Evolutionary conservation across 2,888 invertebrate genomes (phyloP).

Genomic region (Candidula unifasciata): DNA sequence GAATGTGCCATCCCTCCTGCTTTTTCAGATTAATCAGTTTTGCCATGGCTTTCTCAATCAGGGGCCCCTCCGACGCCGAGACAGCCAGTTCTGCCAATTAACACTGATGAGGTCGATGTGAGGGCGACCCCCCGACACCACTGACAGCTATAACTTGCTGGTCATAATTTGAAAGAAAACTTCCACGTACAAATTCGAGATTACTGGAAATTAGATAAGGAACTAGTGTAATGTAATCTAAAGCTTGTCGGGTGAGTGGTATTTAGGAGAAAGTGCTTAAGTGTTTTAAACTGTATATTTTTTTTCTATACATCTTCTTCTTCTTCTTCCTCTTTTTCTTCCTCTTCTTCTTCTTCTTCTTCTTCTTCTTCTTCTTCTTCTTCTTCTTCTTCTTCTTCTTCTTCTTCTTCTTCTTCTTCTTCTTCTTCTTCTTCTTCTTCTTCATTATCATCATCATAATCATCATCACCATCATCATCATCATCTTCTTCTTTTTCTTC

Average conservation of each 20-base stretch:
- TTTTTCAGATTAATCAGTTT: conserved; percentile 32
- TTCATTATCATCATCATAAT: too few species aligned
- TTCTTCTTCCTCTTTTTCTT: too few species aligned
- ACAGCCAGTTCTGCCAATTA: conserved; percentile 16
- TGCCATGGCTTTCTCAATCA: conserved; percentile 1
- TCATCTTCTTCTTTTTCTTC: too few species aligned
- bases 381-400: too few species aligned
- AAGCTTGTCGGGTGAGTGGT: background rate
- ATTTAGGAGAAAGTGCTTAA: too few species aligned
- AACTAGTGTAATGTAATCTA: background rate
- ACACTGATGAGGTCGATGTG: conserved; percentile 12
- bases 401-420: too few species aligned
- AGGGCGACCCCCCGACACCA: background rate
- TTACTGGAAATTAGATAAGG: background rate
- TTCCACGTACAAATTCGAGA: background rate
- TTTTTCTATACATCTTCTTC: too few species aligned
- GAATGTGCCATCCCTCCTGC: conserved; percentile 4
- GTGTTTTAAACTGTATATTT: too few species aligned
- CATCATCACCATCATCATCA: too few species aligned
- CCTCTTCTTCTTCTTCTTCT: too few species aligned
- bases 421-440: too few species aligned
- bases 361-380: too few species aligned
- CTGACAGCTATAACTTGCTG: background rate
- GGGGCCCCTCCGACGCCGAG: background rate
- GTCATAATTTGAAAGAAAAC: background rate